A percentile compares a stretch with the other conserved stretches of the same genome.
Evolutionary conservation across 2,797 vertebrate species (phyloP).

Genomic region (Parambassis ranga): DNA sequence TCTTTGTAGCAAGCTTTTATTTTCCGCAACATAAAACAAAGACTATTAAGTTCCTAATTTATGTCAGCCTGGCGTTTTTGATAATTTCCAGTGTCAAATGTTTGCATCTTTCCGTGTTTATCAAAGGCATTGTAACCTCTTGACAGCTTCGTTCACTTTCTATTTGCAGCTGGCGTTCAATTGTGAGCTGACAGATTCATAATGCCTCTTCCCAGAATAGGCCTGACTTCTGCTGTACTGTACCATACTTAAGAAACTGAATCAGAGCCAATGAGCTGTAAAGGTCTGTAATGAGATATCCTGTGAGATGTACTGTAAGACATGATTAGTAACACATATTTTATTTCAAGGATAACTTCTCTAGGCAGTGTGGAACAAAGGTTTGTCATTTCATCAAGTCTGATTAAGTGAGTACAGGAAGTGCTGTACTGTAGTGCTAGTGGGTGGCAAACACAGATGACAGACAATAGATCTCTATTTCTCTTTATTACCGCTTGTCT

Average conservation of each 20-base stretch:
- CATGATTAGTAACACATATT: conserved; percentile 65
- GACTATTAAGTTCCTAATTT: background rate
- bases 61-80: background rate
- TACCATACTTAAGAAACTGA: conserved; percentile 62
- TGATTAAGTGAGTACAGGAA: conserved; percentile 43
- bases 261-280: conserved; percentile 64
- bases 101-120: conserved; percentile 47
- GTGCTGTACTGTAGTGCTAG: background rate
- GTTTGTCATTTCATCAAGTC: conserved; percentile 59
- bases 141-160: conserved; percentile 57
- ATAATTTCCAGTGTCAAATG: conserved; percentile 36
- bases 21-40: conserved; percentile 8
- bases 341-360: conserved; percentile 66
- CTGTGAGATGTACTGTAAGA: conserved; percentile 63
- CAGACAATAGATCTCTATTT: conserved; percentile 33
- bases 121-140: conserved; percentile 57
- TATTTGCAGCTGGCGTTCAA: conserved; percentile 56
- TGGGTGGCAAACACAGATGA: conserved; percentile 20
- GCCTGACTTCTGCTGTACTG: conserved; percentile 59
- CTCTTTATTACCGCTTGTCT: conserved; percentile 25
- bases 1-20: background rate
- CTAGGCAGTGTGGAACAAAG: conserved; percentile 60
- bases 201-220: conserved; percentile 64
- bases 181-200: conserved; percentile 66
- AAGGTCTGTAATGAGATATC: conserved; percentile 67